phyloP scores from a whole-genome alignment of 64 coral and sea anemone genomes.

The Porites australiensis region DNA sequence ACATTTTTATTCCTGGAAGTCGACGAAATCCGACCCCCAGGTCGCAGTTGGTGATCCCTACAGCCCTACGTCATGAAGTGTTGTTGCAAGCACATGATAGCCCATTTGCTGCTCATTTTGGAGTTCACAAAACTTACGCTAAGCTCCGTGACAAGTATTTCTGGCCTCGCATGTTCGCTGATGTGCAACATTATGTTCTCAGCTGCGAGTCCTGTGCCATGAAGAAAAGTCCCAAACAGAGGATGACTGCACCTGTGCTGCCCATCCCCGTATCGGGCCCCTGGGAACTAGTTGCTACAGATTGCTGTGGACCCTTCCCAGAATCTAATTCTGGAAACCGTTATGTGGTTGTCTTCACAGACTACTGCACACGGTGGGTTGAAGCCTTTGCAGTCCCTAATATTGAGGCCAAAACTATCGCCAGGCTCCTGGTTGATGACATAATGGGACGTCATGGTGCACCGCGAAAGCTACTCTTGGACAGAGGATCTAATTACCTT shows the following conservation, averaged over 20 bases:
- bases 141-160: neutral
- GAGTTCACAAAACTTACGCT: neutral
- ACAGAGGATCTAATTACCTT: conserved; percentile 12
- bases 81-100: conserved; percentile 19
- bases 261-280: too few relatives aligned
- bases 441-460: neutral
- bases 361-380: neutral
- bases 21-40: neutral
- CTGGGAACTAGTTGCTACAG: neutral
- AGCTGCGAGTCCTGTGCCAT: neutral
- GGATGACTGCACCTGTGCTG: too few relatives aligned
- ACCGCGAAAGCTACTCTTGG: neutral
- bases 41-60: conserved; percentile 16
- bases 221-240: too few relatives aligned
- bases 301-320: neutral
- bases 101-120: conserved; percentile 20
- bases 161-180: neutral
- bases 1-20: conserved; percentile 22
- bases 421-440: neutral
- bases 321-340: neutral
- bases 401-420: neutral
- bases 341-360: conserved; percentile 5
- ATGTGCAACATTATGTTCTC: neutral
- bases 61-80: conserved; percentile 21
- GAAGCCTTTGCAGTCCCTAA: neutral